Evolutionary conservation across 2,113 vertebrate species (phyloP), one percentile per base, ranked within the genome.

Genomic region (Catagonus wagneri): DNA sequence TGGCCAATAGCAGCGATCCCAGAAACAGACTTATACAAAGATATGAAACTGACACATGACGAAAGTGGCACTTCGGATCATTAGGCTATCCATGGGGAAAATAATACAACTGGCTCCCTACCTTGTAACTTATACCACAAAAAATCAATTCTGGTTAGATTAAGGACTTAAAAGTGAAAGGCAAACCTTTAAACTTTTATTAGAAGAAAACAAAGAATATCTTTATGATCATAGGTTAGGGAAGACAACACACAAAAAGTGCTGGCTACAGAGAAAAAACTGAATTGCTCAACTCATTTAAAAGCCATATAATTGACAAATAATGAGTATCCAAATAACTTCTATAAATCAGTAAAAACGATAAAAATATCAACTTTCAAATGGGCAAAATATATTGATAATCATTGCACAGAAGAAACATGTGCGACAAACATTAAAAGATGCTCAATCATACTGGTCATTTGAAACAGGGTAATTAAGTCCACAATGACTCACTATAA

Each of bases 231-330:
- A 44, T 17, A 69, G 68, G 61, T 84, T 68, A 94, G 29, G 25
- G 32, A 92, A 95, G n/a, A 90, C n/a, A 69, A 92, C 23, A 84
- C 60, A 83, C 84, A 85, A 78, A 92, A 93, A 83, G 20, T 20
- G 7, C 44, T 75, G 14, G n/a, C 56, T 88, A 54, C 27, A 87
- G 7, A 86, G 84, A 90, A 96, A 96, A 93, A 63, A 78, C 1
- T 16, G 39, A 83, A 76, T 65, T 15, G 32, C 81, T 81, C 32
- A 72, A 87, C 20, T 83, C 52, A 60, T 60, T 32, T 20, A 91
- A 44, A 44, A 44, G 44, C 72, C 4, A 36, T 50, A 27, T 69
- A 76, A 69, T 54, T 44, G n/a, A 81, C 85, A 89, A 72, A 76
- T 83, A 50, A 92, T 92, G 50, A 94, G 27, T 89, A 39, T 76